Evolutionary conservation across 2,113 vertebrate species (phyloP).

Genomic region (Corydoras sp.): DNA sequence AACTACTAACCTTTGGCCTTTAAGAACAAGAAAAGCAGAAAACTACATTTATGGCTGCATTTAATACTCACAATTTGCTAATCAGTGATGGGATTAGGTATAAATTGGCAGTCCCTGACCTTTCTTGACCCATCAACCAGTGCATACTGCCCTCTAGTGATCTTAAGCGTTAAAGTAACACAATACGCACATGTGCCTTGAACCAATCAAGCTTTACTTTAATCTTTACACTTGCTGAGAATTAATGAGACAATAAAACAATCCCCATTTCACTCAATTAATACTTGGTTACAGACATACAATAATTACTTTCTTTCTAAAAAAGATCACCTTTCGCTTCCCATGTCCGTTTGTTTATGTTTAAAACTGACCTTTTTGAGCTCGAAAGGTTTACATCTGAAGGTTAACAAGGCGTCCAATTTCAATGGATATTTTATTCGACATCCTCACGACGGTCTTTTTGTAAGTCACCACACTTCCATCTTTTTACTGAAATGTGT

Average conservation of each 20-base stretch:
- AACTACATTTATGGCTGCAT: no score
- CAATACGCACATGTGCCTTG: no score
- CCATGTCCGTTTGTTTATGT: no score
- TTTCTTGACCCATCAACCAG: not conserved
- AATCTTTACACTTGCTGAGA: not conserved
- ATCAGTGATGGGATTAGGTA: not conserved
- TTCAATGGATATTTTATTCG: not conserved
- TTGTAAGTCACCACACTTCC: not conserved
- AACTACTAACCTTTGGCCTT: no score
- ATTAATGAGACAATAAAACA: not conserved
- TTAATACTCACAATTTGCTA: not conserved
- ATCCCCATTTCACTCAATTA: not conserved
- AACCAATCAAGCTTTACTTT: not conserved
- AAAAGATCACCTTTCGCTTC: not conserved
- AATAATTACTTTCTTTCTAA: not conserved
- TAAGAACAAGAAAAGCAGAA: no score
- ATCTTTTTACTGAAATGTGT: not conserved
- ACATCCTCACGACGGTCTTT: not conserved
- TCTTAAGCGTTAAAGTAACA: not conserved
- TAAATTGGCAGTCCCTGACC: not conserved
- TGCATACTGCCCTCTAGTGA: constrained; percentile 1
- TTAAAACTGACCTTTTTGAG: no score
- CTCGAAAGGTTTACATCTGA: not conserved
- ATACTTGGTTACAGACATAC: constrained; percentile 8
- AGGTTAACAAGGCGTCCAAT: not conserved